Conservation (phyloP, 2,797 vertebrate genomes). For the Pogonophryne albipinna region DNA sequence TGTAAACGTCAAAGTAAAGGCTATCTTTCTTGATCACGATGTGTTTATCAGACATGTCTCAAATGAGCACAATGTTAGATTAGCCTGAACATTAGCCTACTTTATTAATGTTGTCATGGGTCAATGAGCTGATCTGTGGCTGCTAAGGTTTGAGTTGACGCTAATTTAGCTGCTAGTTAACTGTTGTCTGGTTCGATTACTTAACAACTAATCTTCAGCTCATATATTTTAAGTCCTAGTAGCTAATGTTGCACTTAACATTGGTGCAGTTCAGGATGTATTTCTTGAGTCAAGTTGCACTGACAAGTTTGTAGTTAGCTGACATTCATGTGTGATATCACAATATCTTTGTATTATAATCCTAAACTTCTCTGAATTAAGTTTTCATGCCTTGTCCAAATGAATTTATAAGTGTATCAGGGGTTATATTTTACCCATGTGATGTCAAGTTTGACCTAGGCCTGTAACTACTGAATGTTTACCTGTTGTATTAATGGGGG, state of each 20-base stretch:
- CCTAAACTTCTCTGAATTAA: not conserved
- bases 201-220: not conserved
- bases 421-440: not conserved
- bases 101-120: slow-evolving; percentile 32
- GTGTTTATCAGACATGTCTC: not conserved
- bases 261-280: not conserved
- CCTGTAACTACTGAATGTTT: slow-evolving; percentile 1
- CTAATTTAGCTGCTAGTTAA: slow-evolving; percentile 34
- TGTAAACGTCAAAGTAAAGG: slow-evolving; percentile 17
- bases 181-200: not conserved
- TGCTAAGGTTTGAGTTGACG: slow-evolving; percentile 32
- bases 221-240: not conserved
- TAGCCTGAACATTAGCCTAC: not conserved
- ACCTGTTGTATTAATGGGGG: not conserved
- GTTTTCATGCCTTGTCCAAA: not conserved
- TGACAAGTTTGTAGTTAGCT: too few relatives aligned
- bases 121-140: slow-evolving; percentile 36
- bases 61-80: not conserved
- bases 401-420: not conserved
- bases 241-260: not conserved
- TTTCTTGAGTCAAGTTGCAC: too few relatives aligned
- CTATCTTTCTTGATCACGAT: not conserved
- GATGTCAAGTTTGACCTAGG: slow-evolving; percentile 3
- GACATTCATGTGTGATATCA: not conserved
- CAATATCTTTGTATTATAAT: not conserved